A percentile compares a stretch with the other conserved stretches of the same genome.
Conservation (phyloP, 1,140 invertebrate genomes). For the Dendrolimus kikuchii region DNA sequence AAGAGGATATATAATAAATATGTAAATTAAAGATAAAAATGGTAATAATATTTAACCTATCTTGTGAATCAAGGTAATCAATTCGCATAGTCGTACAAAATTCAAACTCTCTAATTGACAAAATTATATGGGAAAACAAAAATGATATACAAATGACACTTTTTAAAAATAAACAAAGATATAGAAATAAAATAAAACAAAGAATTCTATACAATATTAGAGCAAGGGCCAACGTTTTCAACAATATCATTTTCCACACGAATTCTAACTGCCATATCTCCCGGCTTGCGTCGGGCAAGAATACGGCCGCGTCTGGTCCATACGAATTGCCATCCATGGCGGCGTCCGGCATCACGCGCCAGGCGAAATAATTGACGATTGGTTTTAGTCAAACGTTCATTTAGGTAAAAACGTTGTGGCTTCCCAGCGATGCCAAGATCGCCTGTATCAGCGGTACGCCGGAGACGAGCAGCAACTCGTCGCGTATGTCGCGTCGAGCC, state of each 20-base stretch:
- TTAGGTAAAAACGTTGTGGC: conserved; percentile 11
- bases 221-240: no score
- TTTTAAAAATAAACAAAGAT: no score
- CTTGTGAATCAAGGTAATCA: no score
- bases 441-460: conserved; percentile 4
- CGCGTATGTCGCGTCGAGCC: conserved; percentile 2
- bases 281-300: neutral
- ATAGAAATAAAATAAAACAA: no score
- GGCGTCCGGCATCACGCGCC: conserved; percentile 3
- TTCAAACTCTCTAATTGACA: no score
- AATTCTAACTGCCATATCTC: neutral
- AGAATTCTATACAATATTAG: no score
- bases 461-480: conserved; percentile 5
- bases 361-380: conserved; percentile 12
- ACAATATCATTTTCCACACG: neutral
- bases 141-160: no score
- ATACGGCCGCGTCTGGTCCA: neutral
- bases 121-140: no score
- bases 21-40: no score
- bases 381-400: conserved; percentile 12
- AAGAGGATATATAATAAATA: no score
- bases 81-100: no score
- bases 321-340: conserved; percentile 7
- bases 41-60: no score
- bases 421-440: conserved; percentile 3